phyloP scores from a whole-genome alignment of 2,797 vertebrate genomes.

The Diglossa cyanea region DNA sequence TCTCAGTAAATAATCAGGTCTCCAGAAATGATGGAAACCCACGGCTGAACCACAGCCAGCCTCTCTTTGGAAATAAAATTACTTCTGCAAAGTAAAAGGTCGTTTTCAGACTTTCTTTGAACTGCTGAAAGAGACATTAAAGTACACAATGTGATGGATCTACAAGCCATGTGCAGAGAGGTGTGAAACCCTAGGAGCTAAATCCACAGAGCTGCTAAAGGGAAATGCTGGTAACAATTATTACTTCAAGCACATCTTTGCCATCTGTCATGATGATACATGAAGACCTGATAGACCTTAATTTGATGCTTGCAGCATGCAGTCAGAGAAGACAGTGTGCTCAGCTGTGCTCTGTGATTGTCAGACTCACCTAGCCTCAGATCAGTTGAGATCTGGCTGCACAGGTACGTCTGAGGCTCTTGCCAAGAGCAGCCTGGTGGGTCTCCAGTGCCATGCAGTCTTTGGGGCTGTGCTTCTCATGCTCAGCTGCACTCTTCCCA shows the following conservation, averaged over 20 bases:
- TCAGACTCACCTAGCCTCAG: background rate
- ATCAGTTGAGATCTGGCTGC: background rate
- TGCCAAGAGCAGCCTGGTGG: background rate
- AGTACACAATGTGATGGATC: background rate
- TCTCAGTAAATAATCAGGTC: background rate
- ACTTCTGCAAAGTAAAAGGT: background rate
- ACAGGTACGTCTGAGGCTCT: fast-evolving
- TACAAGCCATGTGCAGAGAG: background rate
- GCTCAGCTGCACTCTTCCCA: background rate
- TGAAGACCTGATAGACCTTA: background rate
- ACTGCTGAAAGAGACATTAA: background rate
- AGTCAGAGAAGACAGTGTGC: background rate
- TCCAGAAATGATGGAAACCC: background rate
- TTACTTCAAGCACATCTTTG: background rate
- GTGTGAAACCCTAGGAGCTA: background rate
- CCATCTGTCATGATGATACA: background rate
- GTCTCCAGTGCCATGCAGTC: background rate
- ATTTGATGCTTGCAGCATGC: background rate
- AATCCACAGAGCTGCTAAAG: background rate
- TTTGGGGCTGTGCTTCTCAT: background rate
- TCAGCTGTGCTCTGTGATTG: background rate
- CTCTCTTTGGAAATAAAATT: background rate
- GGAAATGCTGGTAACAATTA: background rate
- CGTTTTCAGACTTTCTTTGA: background rate
- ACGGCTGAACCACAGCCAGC: background rate